These are phyloP conservation scores for Nibea coibor DNA, from an alignment of 2,113 vertebrate genomes.

Conservation along the genomic window DNA sequence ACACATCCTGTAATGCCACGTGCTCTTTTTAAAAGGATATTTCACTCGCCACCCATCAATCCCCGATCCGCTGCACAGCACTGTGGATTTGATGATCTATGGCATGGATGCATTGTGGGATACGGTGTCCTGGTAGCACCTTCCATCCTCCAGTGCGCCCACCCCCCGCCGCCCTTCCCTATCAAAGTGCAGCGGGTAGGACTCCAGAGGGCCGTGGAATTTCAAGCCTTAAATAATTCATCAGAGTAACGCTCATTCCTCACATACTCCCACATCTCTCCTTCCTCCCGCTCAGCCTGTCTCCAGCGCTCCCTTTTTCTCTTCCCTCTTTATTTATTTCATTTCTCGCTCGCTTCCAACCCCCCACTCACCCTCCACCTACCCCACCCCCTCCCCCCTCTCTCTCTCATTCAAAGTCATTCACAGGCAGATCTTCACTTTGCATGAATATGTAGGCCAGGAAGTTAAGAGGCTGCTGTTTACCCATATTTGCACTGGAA, in stretches of 20 bases:
- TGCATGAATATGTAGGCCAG: conserved; percentile 45
- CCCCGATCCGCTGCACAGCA: background rate
- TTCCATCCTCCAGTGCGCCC: conserved; percentile 21
- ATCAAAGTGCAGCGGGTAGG: conserved; percentile 58
- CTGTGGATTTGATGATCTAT: conserved; percentile 42
- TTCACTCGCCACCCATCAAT: conserved; percentile 30
- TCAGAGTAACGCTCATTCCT: conserved; percentile 69
- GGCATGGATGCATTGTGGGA: conserved; percentile 45
- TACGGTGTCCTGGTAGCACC: conserved; percentile 56
- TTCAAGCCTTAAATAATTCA: conserved; percentile 83
- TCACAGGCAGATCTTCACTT: conserved; percentile 18
- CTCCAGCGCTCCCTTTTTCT: conserved; percentile 34
- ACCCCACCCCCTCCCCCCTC: background rate
- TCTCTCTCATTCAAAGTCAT: conserved; percentile 42
- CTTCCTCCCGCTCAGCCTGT: conserved; percentile 46
- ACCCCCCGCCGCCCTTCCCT: conserved; percentile 24
- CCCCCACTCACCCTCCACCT: background rate
- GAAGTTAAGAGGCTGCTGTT: conserved; percentile 27
- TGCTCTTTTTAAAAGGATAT: conserved; percentile 46
- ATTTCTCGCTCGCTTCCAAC: conserved; percentile 21
- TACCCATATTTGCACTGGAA: background rate
- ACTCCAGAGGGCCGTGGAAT: conserved; percentile 75
- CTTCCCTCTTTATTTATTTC: conserved; percentile 8
- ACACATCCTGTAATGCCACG: conserved; percentile 32
- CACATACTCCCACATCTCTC: conserved; percentile 67